Percentiles rank a stretch among this genome's conserved stretches.
Evolutionary conservation across 2,113 vertebrate genomes (phyloP).

Genomic region (Gopherus evgoodei): DNA sequence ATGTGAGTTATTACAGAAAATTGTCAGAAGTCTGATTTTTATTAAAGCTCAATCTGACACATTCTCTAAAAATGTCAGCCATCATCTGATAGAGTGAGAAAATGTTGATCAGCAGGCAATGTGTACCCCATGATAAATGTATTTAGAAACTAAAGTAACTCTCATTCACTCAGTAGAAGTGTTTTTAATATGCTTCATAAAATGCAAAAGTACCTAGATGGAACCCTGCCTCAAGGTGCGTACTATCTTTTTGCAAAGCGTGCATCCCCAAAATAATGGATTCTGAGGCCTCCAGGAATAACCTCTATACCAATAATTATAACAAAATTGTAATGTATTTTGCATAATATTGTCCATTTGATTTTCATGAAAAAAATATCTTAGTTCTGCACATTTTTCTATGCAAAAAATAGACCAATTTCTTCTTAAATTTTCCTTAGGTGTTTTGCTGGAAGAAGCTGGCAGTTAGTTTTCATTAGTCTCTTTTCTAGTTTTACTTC

Average conservation of each 20-base stretch:
- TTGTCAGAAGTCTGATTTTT: conserved; percentile 65
- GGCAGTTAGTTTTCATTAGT: conserved; percentile 52
- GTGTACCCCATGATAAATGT: conserved; percentile 42
- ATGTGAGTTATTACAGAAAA: conserved; percentile 68
- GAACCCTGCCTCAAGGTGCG: not conserved
- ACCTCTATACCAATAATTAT: not conserved
- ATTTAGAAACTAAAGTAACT: conserved; percentile 62
- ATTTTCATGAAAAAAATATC: conserved; percentile 9
- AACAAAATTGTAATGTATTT: not conserved
- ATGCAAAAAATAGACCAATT: conserved; percentile 45
- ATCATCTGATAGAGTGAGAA: conserved; percentile 60
- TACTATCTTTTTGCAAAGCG: not conserved
- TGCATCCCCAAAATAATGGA: not conserved
- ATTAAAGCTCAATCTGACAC: conserved; percentile 39
- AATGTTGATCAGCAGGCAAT: conserved; percentile 61
- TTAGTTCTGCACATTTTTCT: conserved; percentile 30
- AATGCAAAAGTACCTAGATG: not conserved
- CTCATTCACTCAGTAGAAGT: conserved; percentile 2
- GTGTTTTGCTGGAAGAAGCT: conserved; percentile 58
- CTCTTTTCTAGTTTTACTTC: not conserved
- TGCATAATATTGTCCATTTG: not conserved
- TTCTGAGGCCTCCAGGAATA: not conserved
- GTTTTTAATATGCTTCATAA: conserved; percentile 25
- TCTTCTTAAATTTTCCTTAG: conserved; percentile 59
- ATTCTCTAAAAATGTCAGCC: too few relatives aligned